phyloP scores from a whole-genome alignment of 2,797 vertebrate species.

The Pelobates cultripes region DNA sequence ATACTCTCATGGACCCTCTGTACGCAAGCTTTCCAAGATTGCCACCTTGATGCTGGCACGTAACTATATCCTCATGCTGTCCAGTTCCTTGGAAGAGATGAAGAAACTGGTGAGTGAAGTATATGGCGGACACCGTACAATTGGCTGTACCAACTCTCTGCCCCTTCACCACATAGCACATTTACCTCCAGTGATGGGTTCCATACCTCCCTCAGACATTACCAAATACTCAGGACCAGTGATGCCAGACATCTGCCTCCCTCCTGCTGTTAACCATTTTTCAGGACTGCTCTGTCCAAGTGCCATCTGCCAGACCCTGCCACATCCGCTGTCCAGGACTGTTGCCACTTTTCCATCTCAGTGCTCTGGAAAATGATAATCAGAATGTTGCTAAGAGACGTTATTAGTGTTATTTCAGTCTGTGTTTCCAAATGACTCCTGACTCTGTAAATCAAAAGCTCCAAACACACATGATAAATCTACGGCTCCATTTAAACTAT shows the following conservation, averaged over 20 bases:
- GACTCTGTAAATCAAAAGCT: neutral
- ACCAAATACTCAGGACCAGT: conserved; percentile 66
- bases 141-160: conserved; percentile 60
- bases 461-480: neutral
- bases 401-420: neutral
- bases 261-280: conserved; percentile 66
- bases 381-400: neutral
- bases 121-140: conserved; percentile 65
- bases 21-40: conserved; percentile 84
- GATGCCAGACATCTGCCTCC: conserved; percentile 61
- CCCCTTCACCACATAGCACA: conserved; percentile 65
- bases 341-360: conserved; percentile 72
- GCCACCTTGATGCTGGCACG: conserved; percentile 80
- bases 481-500: neutral
- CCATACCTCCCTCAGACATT: conserved; percentile 50
- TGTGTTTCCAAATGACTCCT: no score
- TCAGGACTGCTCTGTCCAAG: conserved; percentile 79
- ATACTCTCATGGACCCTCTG: conserved; percentile 80
- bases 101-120: conserved; percentile 81
- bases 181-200: conserved; percentile 72
- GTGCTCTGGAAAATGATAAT: conserved; percentile 73
- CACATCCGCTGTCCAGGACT: conserved; percentile 49
- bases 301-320: conserved; percentile 71
- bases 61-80: conserved; percentile 85
- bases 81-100: conserved; percentile 84